A percentile compares a stretch with the other conserved stretches of the same genome.
phyloP scores from a whole-genome alignment of 2,113 vertebrate genomes.

The Taxidea taxus region DNA sequence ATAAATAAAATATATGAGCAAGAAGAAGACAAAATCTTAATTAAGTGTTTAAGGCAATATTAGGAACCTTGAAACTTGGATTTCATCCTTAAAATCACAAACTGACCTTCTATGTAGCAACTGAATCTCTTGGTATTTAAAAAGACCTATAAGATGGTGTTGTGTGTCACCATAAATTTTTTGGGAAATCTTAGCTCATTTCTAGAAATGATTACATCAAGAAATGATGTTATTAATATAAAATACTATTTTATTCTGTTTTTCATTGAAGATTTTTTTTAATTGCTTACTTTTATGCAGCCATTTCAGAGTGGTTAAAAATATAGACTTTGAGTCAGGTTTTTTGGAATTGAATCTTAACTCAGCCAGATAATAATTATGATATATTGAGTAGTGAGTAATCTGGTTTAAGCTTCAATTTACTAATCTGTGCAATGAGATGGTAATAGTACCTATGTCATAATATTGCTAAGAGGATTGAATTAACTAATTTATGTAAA shows the following conservation, averaged over 20 bases:
- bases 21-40: background rate
- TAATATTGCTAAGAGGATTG: background rate
- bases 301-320: background rate
- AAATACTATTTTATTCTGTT: background rate
- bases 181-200: background rate
- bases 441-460: background rate
- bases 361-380: background rate
- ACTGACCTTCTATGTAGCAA: background rate
- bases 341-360: background rate
- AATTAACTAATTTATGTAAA: background rate
- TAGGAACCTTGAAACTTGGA: background rate
- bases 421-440: background rate
- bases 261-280: background rate
- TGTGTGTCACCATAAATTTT: background rate
- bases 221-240: background rate
- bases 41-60: background rate
- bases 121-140: background rate
- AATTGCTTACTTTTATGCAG: background rate
- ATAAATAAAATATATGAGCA: background rate
- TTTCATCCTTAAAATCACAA: slow-evolving; percentile 24
- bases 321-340: background rate
- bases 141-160: background rate
- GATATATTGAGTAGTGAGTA: background rate
- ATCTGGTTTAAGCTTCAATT: background rate
- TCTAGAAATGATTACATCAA: background rate